Evolutionary conservation across 2,113 vertebrate genomes (phyloP).

Genomic region (Centropristis striata): DNA sequence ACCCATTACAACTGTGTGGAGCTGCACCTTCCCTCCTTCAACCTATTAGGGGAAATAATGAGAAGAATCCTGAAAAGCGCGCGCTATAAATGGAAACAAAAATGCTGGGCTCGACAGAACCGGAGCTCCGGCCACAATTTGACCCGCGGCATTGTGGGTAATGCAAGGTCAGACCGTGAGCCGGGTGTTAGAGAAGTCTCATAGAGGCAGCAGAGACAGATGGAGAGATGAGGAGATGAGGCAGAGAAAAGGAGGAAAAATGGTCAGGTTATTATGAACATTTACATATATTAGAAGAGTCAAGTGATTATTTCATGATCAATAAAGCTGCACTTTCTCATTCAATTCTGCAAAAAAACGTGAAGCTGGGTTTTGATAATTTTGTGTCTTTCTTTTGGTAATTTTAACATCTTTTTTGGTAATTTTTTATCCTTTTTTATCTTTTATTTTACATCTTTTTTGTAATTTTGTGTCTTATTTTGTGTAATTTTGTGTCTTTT

Average conservation of each 20-base stretch:
- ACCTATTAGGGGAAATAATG: constrained; percentile 50
- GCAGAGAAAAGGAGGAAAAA: background rate
- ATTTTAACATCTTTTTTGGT: too few relatives aligned
- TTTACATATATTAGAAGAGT: too few relatives aligned
- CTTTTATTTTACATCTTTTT: too few relatives aligned
- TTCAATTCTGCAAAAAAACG: too few relatives aligned
- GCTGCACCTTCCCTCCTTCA: constrained; percentile 39
- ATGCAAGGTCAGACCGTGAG: constrained; percentile 56
- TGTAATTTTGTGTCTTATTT: too few relatives aligned
- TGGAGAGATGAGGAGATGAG: background rate
- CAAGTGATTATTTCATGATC: background rate
- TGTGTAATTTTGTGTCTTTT: too few relatives aligned
- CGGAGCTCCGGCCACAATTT: constrained; percentile 46
- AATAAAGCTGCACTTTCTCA: too few relatives aligned
- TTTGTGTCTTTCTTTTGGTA: too few relatives aligned
- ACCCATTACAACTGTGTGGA: constrained; percentile 48
- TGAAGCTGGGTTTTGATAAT: too few relatives aligned
- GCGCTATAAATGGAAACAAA: constrained; percentile 53
- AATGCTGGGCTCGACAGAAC: constrained; percentile 65
- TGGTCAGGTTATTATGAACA: too few relatives aligned
- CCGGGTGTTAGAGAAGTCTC: background rate
- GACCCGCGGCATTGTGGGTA: constrained; percentile 56
- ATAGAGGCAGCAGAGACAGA: constrained; percentile 12
- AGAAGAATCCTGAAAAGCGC: constrained; percentile 53
- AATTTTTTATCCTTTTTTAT: too few relatives aligned